A percentile compares a stretch with the other conserved stretches of the same genome.
phyloP scores from a whole-genome alignment of 2,113 vertebrate species.

The Sinocyclocheilus rhinocerous region DNA sequence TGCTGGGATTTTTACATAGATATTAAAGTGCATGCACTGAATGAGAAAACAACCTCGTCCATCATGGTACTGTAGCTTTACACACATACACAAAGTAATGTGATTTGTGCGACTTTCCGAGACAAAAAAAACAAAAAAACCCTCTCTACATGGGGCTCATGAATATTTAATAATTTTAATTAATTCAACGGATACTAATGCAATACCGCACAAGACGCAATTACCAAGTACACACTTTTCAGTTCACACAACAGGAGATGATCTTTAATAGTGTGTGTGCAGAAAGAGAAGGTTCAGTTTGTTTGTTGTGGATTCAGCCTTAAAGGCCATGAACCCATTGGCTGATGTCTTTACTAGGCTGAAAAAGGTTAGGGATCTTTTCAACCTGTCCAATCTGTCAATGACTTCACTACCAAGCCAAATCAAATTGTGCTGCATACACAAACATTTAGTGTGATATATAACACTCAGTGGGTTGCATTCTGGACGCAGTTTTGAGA shows the following conservation, averaged over 20 bases:
- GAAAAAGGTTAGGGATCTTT: background rate
- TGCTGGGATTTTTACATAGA: background rate
- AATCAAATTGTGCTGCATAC: background rate
- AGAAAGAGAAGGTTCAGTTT: background rate
- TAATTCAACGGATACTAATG: constrained; percentile 14
- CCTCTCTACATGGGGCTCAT: background rate
- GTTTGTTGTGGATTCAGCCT: background rate
- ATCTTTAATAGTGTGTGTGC: background rate
- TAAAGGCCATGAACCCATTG: constrained; percentile 9
- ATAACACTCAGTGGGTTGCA: background rate
- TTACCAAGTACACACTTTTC: constrained; percentile 19
- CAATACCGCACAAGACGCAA: background rate
- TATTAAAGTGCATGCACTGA: too few relatives aligned
- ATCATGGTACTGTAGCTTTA: background rate
- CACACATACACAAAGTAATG: background rate
- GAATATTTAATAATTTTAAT: constrained; percentile 31
- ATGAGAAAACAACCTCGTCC: background rate
- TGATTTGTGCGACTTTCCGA: background rate
- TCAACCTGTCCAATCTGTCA: constrained; percentile 9
- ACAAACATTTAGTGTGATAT: background rate
- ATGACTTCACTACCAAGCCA: background rate
- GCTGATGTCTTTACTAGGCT: background rate
- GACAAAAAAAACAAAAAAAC: background rate
- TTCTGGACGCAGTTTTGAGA: background rate
- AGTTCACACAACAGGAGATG: background rate